Percentiles rank a stretch among this genome's conserved stretches.
Evolutionary conservation across 2,797 vertebrate genomes (phyloP).

Genomic region (Orestias chungarensis): DNA sequence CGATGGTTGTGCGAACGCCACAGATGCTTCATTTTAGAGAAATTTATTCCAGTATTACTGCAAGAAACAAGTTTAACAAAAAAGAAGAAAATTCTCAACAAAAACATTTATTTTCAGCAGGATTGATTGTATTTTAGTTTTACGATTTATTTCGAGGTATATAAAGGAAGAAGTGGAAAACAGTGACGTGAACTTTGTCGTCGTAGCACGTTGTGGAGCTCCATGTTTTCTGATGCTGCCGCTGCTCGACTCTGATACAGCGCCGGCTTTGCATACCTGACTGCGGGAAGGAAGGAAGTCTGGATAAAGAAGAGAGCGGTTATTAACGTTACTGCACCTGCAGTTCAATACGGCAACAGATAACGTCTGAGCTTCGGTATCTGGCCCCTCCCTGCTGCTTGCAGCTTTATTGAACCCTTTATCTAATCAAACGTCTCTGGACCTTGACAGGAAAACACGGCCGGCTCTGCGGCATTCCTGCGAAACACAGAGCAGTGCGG

Average conservation of each 20-base stretch:
- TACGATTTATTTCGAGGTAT: background rate
- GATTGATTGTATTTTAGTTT: background rate
- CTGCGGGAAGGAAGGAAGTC: background rate
- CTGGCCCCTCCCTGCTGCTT: conserved; percentile 52
- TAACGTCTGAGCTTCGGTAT: conserved; percentile 47
- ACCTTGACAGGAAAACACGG: conserved; percentile 70
- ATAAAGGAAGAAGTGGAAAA: too few species aligned
- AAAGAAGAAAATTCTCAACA: too few species aligned
- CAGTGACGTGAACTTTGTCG: background rate
- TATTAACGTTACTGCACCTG: conserved; percentile 19
- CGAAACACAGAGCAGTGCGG: conserved; percentile 33
- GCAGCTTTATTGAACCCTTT: conserved; percentile 68
- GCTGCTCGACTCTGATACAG: background rate
- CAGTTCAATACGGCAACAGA: too few species aligned
- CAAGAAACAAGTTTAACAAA: too few species aligned
- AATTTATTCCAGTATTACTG: too few species aligned
- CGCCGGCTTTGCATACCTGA: background rate
- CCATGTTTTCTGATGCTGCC: background rate
- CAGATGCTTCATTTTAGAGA: too few species aligned
- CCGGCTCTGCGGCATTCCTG: conserved; percentile 51
- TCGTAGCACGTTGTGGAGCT: background rate
- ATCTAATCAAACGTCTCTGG: conserved; percentile 72
- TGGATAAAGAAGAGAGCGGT: background rate
- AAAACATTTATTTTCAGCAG: too few species aligned
- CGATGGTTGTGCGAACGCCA: too few species aligned